Evolutionary conservation across 2,113 vertebrate species (phyloP).

Genomic region (Shinisaurus crocodilurus): DNA sequence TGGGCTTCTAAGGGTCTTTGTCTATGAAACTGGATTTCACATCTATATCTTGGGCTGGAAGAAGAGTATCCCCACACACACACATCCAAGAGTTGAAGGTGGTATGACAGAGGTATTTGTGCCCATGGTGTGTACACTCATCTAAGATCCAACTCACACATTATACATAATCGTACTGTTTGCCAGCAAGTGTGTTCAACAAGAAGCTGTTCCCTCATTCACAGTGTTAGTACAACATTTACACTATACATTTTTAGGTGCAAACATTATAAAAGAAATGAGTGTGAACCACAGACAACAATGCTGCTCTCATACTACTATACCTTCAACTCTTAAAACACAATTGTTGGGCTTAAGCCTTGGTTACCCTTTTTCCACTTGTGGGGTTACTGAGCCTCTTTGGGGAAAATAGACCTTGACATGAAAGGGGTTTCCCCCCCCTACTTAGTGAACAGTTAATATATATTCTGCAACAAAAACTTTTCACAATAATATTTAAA

Average conservation of each 20-base stretch:
- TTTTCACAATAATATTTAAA: constrained; percentile 2
- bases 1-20: background rate
- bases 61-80: no score
- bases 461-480: background rate
- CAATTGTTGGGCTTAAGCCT: background rate
- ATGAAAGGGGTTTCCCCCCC: background rate
- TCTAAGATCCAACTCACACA: background rate
- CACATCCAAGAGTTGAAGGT: background rate
- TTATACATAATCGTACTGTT: background rate
- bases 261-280: background rate
- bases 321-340: background rate
- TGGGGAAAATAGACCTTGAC: background rate
- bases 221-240: background rate
- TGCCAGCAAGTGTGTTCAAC: background rate
- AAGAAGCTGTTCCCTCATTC: background rate
- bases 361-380: background rate
- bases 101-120: background rate
- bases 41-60: background rate
- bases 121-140: no score
- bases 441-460: background rate
- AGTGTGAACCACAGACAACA: background rate
- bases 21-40: background rate
- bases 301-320: background rate
- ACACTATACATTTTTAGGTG: background rate
- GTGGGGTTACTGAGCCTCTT: background rate